Base-by-base conservation (phyloP, 2,888 invertebrate species). In the Tanypteryx hageni region DNA sequence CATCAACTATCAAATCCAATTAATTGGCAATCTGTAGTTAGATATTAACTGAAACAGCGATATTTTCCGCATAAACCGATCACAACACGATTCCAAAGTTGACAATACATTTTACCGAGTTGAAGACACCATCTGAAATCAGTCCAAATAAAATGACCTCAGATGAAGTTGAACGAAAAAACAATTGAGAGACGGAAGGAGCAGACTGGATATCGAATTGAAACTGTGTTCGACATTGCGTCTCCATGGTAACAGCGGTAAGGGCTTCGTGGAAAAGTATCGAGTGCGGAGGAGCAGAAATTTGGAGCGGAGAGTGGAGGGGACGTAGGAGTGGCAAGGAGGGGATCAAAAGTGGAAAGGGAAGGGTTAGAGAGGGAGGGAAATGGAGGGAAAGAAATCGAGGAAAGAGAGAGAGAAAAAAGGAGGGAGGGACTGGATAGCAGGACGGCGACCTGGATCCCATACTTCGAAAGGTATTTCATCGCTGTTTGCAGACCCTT, bases 401-500 rank as follows among this genome's bases (percentile, higher is more conserved):
- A 44, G 16, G n/a, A 11, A 18, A 44, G 57, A 57, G 83, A 83
- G 83, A n/a, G 44, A 57, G 56, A 57, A 16, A 56, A 22, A 83
- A 18, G 56, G 31, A 83, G 83, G 27, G 10, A 57, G 18, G 18
- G 56, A 57, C 57, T 83, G 83, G 18, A n/a, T 57, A n/a, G 82
- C 44, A 31, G 14, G 27, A 31, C 22, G 86, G 58, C 16, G 86
- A 84, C 18, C 7, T 14, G 44, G 61, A 58, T 16, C 61, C 89
- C 89, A 89, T 89, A 64, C 89, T 64, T 89, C 44, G 68, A 44
- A 68, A 89, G 89, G 89, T 89, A 89, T 89, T 89, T 68, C 89
- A 89, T 89, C 68, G 89, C 89, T 89, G 89, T 89, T 89, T 89
- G 89, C 89, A 59, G 89, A 68, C 89, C 89, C 89, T 89, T 64